These are phyloP conservation scores for Eurosta solidaginis DNA, from an alignment of 1,140 invertebrate species.

Conservation along the genomic window DNA sequence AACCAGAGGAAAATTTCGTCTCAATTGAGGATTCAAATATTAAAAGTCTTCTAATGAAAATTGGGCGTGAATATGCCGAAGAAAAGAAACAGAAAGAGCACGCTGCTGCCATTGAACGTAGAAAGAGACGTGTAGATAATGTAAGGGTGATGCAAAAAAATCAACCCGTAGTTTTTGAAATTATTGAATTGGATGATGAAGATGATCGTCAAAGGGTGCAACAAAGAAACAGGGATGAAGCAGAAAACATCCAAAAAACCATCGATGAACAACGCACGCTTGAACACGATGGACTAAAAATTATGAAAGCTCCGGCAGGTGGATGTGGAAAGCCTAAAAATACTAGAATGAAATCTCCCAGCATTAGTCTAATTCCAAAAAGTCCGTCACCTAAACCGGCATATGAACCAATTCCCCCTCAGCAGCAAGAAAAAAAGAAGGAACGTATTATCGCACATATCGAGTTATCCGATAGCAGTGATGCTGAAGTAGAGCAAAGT, in stretches of 20 bases:
- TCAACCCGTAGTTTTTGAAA: slow-evolving; percentile 32
- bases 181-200: slow-evolving; percentile 52
- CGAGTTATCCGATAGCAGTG: slow-evolving; percentile 48
- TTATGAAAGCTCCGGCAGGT: not conserved
- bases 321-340: not conserved
- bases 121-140: not conserved
- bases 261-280: not conserved
- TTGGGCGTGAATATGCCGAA: slow-evolving; percentile 43
- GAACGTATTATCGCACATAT: slow-evolving; percentile 48
- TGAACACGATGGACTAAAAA: not conserved
- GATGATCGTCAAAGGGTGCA: slow-evolving; percentile 30
- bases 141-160: no score
- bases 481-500: slow-evolving; percentile 35
- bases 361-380: slow-evolving; percentile 33
- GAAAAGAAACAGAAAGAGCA: not conserved
- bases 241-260: slow-evolving; percentile 16
- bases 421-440: slow-evolving; percentile 9
- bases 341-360: slow-evolving; percentile 14
- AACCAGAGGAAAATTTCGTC: slow-evolving; percentile 55
- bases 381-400: not conserved
- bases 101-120: no score
- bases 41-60: slow-evolving; percentile 44
- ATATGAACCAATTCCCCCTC: not conserved
- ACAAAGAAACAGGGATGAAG: slow-evolving; percentile 31
- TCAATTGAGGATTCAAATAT: slow-evolving; percentile 56